phyloP scores from a whole-genome alignment of 2,113 vertebrate genomes.

The Nettapus auritus region DNA sequence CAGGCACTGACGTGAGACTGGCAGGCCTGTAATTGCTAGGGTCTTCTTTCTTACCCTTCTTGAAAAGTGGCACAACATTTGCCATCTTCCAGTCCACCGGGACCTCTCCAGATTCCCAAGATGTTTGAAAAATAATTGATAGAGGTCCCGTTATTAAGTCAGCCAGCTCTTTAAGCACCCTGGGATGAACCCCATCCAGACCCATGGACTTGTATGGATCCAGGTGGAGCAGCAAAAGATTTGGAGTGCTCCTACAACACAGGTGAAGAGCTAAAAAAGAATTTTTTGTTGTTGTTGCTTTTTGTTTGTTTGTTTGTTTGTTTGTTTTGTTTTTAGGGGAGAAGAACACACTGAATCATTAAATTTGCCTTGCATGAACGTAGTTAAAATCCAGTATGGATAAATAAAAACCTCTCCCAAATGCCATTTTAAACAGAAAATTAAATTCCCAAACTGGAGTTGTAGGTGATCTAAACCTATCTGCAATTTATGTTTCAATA shows the following conservation, averaged over 20 bases:
- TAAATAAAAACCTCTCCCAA: not conserved
- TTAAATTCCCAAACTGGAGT: not conserved
- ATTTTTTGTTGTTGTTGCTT: not conserved
- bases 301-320: not conserved
- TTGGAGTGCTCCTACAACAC: not conserved
- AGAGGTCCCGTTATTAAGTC: no score
- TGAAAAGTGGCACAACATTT: no score
- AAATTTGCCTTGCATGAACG: not conserved
- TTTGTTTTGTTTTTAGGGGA: rapidly evolving
- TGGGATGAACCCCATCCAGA: no score
- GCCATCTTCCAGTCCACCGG: no score
- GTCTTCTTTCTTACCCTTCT: no score
- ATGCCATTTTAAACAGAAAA: not conserved
- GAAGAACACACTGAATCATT: rapidly evolving
- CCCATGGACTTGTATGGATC: no score
- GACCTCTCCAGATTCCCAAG: no score
- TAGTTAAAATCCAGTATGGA: not conserved
- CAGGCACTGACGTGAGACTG: no score
- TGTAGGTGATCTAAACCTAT: not conserved
- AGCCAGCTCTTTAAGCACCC: no score
- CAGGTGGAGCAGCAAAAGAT: no score
- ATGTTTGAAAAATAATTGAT: no score
- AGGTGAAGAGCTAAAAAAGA: not conserved
- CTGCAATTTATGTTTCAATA: conserved; percentile 17
- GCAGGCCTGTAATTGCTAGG: no score